These are phyloP conservation scores for Hybognathus amarus DNA, from an alignment of 2,797 vertebrate genomes.

Conservation along the genomic window DNA sequence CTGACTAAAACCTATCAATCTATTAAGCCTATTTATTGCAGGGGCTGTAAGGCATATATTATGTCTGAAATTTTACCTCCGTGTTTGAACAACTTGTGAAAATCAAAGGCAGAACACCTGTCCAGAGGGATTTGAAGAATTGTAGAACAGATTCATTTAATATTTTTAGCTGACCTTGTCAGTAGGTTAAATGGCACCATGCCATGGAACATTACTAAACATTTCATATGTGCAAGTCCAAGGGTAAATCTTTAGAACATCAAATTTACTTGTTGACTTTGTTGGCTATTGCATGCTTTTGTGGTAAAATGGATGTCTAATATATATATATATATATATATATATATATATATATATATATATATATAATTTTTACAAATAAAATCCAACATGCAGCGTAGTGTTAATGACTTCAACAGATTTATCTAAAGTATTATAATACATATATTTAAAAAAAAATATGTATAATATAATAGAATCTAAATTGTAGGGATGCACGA, in stretches of 20 bases:
- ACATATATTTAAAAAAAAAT: neutral
- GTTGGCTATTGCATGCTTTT: neutral
- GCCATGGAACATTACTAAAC: slow-evolving; percentile 15
- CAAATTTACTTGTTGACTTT: neutral
- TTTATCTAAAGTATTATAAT: neutral
- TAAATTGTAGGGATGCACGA: too few species aligned
- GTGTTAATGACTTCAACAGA: slow-evolving; percentile 18
- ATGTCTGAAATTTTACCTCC: slow-evolving; percentile 55
- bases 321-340: too few species aligned
- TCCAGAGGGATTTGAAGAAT: slow-evolving; percentile 43
- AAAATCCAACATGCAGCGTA: neutral
- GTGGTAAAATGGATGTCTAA: neutral
- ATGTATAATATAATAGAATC: too few species aligned
- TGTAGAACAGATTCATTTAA: slow-evolving; percentile 31
- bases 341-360: too few species aligned
- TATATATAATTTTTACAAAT: neutral
- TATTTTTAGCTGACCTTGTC: slow-evolving; percentile 34
- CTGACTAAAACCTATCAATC: slow-evolving; percentile 61
- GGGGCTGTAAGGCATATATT: slow-evolving; percentile 54
- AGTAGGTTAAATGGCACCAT: slow-evolving; percentile 40
- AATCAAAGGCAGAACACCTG: slow-evolving; percentile 30
- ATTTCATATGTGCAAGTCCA: neutral
- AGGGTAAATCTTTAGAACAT: neutral
- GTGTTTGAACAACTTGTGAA: slow-evolving; percentile 45
- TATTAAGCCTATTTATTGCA: slow-evolving; percentile 47